Base-by-base conservation (phyloP, 2,113 vertebrate genomes). In the Seriola rivoliana region DNA sequence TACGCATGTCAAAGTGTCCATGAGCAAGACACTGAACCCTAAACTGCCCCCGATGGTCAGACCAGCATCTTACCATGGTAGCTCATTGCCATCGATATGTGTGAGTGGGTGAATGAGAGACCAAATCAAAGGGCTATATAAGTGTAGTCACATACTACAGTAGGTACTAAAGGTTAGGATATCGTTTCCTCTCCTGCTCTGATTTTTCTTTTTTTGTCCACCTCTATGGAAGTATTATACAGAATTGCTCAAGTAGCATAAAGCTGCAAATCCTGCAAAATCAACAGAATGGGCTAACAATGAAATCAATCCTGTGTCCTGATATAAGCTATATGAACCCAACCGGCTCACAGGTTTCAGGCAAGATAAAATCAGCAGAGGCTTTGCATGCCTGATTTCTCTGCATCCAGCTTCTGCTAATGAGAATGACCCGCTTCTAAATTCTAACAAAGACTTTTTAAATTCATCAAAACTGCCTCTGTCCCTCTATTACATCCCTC, bases 381-480 rank as follows among this genome's bases (percentile, higher is more conserved):
- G 38, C 52, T 65, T 73, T 17, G 7, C 36, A 9, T 44, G 14
- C 23, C 19, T 32, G 34, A 58, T 73, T 82, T 66, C 67, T 63
- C 50, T 21, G 48, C 1, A n/a, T 50, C 36, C 19, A 42, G 10
- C 32, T 32, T 68, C 48, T 11, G 67, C 46, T 68, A 70, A 85
- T 69, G 68, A 82, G 55, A 52, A 69, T 14, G 34, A 78, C 59
- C 60, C 10, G 42, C 17, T 59, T 76, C 59, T 23, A 48, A 10
- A 38, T 75, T 65, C 55, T 21, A 17, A 67, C 34, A 44, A 59
- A 80, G 74, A 75, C 75, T 59, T 57, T 46, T 7, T 50, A 57
- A 79, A 74, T 67, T 70, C 21, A 85, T 72, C 48, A 46, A 23
- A 62, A 74, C 32, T 38, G 23, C 64, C 17, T 71, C 36, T 36